These are phyloP conservation scores for Drosophila seguyi DNA, from an alignment of 1,140 invertebrate species.

Conservation along the genomic window DNA sequence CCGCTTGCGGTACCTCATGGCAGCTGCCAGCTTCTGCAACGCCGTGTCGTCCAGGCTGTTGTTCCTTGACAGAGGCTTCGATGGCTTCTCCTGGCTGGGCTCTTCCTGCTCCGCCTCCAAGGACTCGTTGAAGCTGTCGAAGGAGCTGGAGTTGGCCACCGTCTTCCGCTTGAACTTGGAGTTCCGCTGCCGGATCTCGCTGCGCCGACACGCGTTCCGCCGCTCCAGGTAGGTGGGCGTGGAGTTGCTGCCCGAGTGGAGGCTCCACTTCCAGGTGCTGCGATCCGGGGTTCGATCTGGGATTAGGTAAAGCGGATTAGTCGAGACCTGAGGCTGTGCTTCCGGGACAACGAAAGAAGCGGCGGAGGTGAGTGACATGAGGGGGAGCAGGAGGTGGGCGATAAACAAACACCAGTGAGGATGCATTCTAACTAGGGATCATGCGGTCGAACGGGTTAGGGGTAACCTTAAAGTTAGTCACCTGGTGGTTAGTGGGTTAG, in stretches of 20 bases:
- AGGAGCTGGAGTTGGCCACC: slow-evolving; percentile 74
- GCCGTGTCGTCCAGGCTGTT: slow-evolving; percentile 80
- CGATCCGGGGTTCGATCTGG: slow-evolving; percentile 83
- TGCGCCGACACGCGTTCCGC: slow-evolving; percentile 85
- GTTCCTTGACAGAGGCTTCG: slow-evolving; percentile 57
- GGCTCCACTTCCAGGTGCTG: slow-evolving; percentile 84
- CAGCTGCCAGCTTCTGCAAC: slow-evolving; percentile 68
- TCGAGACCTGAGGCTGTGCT: not conserved
- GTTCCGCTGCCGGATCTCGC: slow-evolving; percentile 86
- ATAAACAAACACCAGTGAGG: slow-evolving; percentile 42
- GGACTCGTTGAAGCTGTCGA: slow-evolving; percentile 79
- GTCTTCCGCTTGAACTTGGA: slow-evolving; percentile 87
- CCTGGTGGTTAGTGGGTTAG: slow-evolving; percentile 19
- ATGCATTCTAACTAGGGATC: slow-evolving; percentile 36
- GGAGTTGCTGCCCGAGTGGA: slow-evolving; percentile 87
- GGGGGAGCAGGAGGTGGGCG: slow-evolving; percentile 1
- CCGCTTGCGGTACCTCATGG: slow-evolving; percentile 61
- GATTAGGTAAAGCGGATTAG: slow-evolving; percentile 8
- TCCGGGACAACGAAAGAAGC: slow-evolving; percentile 18
- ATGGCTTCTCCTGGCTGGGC: slow-evolving; percentile 31
- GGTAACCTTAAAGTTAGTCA: not conserved
- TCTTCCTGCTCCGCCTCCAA: slow-evolving; percentile 39
- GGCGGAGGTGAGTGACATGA: slow-evolving; percentile 26
- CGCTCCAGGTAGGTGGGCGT: slow-evolving; percentile 96
- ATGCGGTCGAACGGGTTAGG: slow-evolving; percentile 19